These are phyloP conservation scores for Holacanthella duospinosa DNA, from an alignment of 2,888 invertebrate species.

Conservation along the genomic window DNA sequence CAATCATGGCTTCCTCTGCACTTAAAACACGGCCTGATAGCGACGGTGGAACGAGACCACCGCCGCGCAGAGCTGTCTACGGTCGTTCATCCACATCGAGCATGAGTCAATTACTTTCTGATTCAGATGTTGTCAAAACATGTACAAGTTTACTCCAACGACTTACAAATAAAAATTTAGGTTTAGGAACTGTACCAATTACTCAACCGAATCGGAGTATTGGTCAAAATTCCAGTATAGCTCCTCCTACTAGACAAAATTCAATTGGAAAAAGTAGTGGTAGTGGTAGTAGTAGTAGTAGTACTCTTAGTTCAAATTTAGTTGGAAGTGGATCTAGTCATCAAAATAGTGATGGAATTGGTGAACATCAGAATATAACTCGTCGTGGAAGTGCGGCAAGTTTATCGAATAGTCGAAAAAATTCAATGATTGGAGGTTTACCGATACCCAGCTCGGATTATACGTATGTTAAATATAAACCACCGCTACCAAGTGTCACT, in stretches of 20 bases:
- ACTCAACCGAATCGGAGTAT: not conserved
- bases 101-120: slow-evolving; percentile 73
- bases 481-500: slow-evolving; percentile 30
- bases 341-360: too few species aligned
- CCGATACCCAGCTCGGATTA: slow-evolving; percentile 5
- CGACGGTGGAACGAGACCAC: slow-evolving; percentile 11
- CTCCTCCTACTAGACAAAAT: not conserved
- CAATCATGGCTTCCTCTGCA: not conserved
- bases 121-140: slow-evolving; percentile 48
- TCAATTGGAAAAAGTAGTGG: not conserved
- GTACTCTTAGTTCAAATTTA: not conserved
- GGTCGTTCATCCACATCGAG: slow-evolving; percentile 64
- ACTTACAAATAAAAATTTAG: slow-evolving; percentile 55
- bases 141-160: slow-evolving; percentile 75
- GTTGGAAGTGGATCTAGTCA: not conserved
- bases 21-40: not conserved
- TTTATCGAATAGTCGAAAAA: not conserved
- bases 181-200: not conserved
- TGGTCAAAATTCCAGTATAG: not conserved
- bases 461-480: slow-evolving; percentile 37
- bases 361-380: too few species aligned
- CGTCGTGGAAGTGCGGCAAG: not conserved
- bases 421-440: not conserved
- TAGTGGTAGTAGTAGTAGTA: slow-evolving; percentile 10
- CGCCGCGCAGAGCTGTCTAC: slow-evolving; percentile 53